Conservation (phyloP, 1,140 invertebrate species). For the Hylaeus volcanicus region DNA sequence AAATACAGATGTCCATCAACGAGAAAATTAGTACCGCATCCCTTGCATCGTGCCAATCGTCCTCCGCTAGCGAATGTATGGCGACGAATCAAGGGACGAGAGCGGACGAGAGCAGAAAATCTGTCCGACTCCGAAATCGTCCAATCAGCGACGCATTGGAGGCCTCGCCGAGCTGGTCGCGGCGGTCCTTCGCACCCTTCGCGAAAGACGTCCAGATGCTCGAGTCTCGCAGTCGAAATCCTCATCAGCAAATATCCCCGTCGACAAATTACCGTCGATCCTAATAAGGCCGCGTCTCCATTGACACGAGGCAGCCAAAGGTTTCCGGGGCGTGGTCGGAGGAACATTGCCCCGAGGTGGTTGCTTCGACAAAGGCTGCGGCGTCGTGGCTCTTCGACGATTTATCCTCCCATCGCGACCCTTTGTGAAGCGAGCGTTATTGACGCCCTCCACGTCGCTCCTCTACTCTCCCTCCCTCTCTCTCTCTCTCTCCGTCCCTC, state of each 20-base stretch:
- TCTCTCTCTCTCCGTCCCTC: neutral
- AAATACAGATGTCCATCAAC: neutral
- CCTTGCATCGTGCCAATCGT: neutral
- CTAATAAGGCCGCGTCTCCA: conserved; percentile 69
- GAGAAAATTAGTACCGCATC: neutral
- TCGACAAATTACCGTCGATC: conserved; percentile 71
- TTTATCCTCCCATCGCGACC: conserved; percentile 60
- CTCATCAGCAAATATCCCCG: conserved; percentile 71
- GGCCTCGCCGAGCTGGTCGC: too few relatives aligned
- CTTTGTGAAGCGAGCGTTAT: conserved; percentile 63
- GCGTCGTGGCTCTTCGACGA: conserved; percentile 57
- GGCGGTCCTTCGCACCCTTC: too few relatives aligned
- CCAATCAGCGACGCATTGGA: conserved; percentile 1
- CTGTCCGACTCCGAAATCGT: neutral
- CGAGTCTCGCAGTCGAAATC: conserved; percentile 35
- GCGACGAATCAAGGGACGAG: neutral
- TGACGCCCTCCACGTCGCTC: conserved; percentile 40
- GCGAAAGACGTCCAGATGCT: too few relatives aligned
- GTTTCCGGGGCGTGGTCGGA: conserved; percentile 61
- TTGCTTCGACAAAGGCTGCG: conserved; percentile 59
- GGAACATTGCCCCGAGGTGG: conserved; percentile 58
- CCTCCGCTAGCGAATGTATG: neutral
- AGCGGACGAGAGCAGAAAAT: too few relatives aligned
- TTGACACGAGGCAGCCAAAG: conserved; percentile 68
- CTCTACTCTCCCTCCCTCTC: neutral